These are phyloP conservation scores for Melozone crissalis DNA, from an alignment of 2,113 vertebrate species.

Conservation along the genomic window DNA sequence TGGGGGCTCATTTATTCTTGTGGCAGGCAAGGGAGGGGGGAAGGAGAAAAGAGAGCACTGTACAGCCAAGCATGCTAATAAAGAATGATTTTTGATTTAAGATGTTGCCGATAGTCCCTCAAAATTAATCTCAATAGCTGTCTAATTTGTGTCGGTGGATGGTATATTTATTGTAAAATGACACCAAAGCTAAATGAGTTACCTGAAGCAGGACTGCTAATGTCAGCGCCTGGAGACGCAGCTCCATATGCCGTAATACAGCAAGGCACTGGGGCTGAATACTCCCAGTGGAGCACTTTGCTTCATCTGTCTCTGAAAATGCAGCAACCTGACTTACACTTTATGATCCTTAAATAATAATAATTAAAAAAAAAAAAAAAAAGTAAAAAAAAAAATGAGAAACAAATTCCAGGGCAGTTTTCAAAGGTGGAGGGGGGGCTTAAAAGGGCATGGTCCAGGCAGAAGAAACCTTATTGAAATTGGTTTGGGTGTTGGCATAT, in stretches of 20 bases:
- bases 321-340: constrained; percentile 67
- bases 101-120: constrained; percentile 84
- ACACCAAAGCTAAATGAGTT: constrained; percentile 86
- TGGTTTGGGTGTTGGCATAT: not conserved
- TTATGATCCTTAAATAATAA: constrained; percentile 67
- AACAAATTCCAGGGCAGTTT: not conserved
- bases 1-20: constrained; percentile 84
- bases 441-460: not conserved
- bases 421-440: not conserved
- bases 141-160: constrained; percentile 87
- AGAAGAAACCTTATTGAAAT: constrained; percentile 4
- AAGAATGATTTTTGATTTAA: constrained; percentile 87
- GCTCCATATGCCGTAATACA: constrained; percentile 74
- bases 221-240: constrained; percentile 77
- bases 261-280: constrained; percentile 56
- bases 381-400: not conserved
- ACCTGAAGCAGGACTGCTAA: constrained; percentile 82
- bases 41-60: constrained; percentile 53
- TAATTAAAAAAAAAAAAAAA: constrained; percentile 48
- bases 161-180: constrained; percentile 88
- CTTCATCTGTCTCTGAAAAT: constrained; percentile 74
- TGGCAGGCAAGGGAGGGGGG: constrained; percentile 70
- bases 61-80: constrained; percentile 77
- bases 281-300: constrained; percentile 68
- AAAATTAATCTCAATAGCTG: constrained; percentile 89